phyloP scores from a whole-genome alignment of 2,888 invertebrate species.

The Yponomeuta plumbellus region DNA sequence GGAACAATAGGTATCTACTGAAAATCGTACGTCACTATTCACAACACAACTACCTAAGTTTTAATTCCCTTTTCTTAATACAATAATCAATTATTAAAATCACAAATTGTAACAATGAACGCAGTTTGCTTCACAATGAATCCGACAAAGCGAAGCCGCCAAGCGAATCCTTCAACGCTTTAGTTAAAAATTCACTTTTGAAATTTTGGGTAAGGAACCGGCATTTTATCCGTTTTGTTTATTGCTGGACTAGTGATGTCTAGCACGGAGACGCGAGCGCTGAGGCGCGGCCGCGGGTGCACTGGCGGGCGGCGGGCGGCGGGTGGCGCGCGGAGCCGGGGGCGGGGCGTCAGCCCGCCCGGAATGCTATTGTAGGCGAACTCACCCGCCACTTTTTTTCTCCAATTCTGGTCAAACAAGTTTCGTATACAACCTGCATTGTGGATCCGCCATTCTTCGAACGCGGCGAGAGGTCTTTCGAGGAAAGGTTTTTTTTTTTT shows the following conservation, averaged over 20 bases:
- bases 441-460: conserved; percentile 73
- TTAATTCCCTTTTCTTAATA: conserved; percentile 31
- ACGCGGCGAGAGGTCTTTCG: conserved; percentile 59
- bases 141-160: not conserved
- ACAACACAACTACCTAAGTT: conserved; percentile 44
- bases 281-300: conserved; percentile 39
- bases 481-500: not conserved
- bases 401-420: conserved; percentile 75
- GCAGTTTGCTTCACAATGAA: not conserved
- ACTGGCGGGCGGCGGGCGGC: conserved; percentile 27
- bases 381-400: conserved; percentile 72
- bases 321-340: conserved; percentile 33
- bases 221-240: conserved; percentile 42
- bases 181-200: conserved; percentile 19
- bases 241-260: conserved; percentile 28
- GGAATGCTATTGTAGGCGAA: conserved; percentile 76
- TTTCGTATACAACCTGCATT: conserved; percentile 76
- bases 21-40: conserved; percentile 45
- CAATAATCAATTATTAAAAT: not conserved
- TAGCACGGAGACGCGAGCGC: conserved; percentile 36
- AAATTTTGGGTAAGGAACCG: conserved; percentile 33
- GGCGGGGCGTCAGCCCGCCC: conserved; percentile 44
- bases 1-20: conserved; percentile 38
- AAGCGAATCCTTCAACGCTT: not conserved
- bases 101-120: not conserved